These are phyloP conservation scores for Rotaria sp. DNA, from an alignment of 2,888 invertebrate species.

Conservation along the genomic window DNA sequence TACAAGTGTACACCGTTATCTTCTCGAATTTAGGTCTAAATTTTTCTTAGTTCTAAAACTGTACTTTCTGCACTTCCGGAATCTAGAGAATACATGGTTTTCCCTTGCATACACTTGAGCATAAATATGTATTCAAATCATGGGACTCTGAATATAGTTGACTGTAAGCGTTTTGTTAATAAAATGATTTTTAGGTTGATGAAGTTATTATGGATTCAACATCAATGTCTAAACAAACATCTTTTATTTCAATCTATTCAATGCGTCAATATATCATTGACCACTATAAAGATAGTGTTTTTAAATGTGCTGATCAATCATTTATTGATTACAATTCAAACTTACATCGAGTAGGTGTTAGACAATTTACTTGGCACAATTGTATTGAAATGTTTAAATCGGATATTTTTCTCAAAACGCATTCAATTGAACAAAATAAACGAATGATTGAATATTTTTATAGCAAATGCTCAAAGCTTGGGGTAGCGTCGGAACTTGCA, in stretches of 20 bases:
- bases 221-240: not conserved
- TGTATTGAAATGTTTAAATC: not conserved
- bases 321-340: not conserved
- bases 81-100: too few species aligned
- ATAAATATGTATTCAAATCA: too few species aligned
- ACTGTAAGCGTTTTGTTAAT: too few species aligned
- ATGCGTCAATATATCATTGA: not conserved
- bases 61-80: too few species aligned
- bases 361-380: not conserved
- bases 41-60: too few species aligned
- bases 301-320: not conserved
- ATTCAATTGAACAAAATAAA: not conserved
- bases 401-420: not conserved
- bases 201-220: slow-evolving; percentile 11
- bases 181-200: not conserved
- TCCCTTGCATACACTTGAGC: too few species aligned
- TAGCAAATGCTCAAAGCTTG: not conserved
- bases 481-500: not conserved
- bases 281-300: not conserved
- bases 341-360: not conserved
- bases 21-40: too few species aligned
- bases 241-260: not conserved
- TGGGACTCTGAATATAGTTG: too few species aligned
- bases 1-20: too few species aligned
- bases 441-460: not conserved